Conservation (phyloP, 1,140 invertebrate genomes). For the Nasonia vitripennis region DNA sequence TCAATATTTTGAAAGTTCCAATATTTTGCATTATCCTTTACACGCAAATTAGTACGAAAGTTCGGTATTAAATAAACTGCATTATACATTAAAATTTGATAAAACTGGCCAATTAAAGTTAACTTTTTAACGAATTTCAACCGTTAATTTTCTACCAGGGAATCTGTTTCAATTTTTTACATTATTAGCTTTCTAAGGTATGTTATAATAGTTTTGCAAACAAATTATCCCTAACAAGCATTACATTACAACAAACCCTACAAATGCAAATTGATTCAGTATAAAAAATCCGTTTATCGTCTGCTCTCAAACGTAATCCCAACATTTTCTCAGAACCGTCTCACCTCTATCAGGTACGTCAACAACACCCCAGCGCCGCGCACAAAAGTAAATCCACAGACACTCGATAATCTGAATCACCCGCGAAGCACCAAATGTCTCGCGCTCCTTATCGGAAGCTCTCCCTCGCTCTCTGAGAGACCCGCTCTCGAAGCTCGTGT, state of each 20-base stretch:
- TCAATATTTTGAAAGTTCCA: too few relatives aligned
- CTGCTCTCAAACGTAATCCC: not conserved
- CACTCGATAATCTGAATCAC: not conserved
- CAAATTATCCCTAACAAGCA: not conserved
- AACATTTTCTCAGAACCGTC: not conserved
- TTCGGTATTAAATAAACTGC: too few relatives aligned
- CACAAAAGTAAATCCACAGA: not conserved
- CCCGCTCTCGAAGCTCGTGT: slow-evolving; percentile 23
- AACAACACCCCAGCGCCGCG: not conserved
- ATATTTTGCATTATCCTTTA: too few relatives aligned
- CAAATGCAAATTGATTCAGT: not conserved
- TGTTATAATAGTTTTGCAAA: too few relatives aligned
- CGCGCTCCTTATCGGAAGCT: not conserved
- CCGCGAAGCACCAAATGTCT: not conserved
- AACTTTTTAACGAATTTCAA: too few relatives aligned
- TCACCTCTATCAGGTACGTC: not conserved
- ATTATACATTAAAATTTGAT: too few relatives aligned
- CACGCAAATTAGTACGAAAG: too few relatives aligned
- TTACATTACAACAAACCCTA: not conserved
- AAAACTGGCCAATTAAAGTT: too few relatives aligned
- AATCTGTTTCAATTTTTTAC: too few relatives aligned
- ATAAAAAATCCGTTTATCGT: not conserved
- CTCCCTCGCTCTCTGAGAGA: not conserved
- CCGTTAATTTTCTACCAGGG: too few relatives aligned
- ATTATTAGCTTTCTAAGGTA: too few relatives aligned